Evolutionary conservation across 1,140 invertebrate genomes (phyloP).

Genomic region (Oryzaephilus surinamensis): DNA sequence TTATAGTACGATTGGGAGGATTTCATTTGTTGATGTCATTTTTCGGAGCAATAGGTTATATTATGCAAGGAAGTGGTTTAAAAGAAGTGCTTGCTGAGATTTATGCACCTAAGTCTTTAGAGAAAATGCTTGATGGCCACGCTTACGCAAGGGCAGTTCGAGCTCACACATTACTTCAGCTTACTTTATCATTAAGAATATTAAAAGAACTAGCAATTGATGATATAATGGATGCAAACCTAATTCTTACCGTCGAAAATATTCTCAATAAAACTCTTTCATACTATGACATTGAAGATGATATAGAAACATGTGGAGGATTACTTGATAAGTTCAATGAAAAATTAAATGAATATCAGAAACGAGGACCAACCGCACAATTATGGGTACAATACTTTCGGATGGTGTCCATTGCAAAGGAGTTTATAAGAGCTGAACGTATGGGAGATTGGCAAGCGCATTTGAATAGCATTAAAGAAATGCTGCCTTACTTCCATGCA

Average conservation of each 20-base stretch:
- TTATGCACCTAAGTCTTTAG: conserved; percentile 13
- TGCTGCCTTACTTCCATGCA: conserved; percentile 39
- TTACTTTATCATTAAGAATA: conserved; percentile 9
- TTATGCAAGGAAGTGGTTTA: conserved; percentile 17
- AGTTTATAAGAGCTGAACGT: conserved; percentile 33
- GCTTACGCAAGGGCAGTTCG: conserved; percentile 13
- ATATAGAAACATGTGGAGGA: conserved; percentile 20
- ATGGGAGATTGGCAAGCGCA: conserved; percentile 35
- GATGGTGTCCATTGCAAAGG: conserved; percentile 27
- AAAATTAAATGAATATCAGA: conserved; percentile 24
- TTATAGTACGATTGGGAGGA: conserved; percentile 31
- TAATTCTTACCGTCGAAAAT: too few relatives aligned
- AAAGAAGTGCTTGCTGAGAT: conserved; percentile 10
- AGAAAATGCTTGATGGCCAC: too few relatives aligned
- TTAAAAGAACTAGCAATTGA: conserved; percentile 10
- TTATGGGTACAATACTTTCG: too few relatives aligned
- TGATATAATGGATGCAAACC: conserved; percentile 14
- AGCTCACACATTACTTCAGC: conserved; percentile 9
- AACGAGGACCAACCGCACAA: too few relatives aligned
- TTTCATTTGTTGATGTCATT: conserved; percentile 29
- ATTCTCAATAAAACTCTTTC: too few relatives aligned
- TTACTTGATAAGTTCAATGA: conserved; percentile 32
- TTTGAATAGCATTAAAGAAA: conserved; percentile 31
- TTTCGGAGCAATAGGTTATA: conserved; percentile 13
- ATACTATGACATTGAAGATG: conserved; percentile 25